These are phyloP conservation scores for Trissolcus brochymenae DNA, from an alignment of 2,888 invertebrate species.

Conservation along the genomic window DNA sequence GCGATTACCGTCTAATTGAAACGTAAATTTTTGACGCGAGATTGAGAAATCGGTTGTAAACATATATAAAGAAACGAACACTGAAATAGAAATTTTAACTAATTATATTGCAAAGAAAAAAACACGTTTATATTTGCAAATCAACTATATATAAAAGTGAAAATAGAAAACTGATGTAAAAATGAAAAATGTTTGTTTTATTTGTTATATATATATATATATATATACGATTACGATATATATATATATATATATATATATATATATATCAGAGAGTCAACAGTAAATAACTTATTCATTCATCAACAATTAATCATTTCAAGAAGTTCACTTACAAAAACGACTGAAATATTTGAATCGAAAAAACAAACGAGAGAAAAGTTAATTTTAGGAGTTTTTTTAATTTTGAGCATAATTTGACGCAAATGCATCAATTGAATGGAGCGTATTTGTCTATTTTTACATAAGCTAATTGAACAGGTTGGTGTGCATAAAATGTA, in stretches of 20 bases:
- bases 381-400: background rate
- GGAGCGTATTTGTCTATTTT: conserved; percentile 19
- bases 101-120: background rate
- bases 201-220: no score
- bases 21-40: conserved; percentile 39
- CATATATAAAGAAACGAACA: background rate
- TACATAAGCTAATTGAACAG: conserved; percentile 68
- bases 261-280: no score
- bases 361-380: background rate
- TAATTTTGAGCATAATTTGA: background rate
- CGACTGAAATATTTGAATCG: no score
- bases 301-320: no score
- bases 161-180: no score
- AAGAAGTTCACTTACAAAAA: no score
- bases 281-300: no score
- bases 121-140: background rate
- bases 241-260: no score
- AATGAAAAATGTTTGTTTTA: no score
- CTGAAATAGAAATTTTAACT: background rate
- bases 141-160: no score
- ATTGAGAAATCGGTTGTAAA: conserved; percentile 12
- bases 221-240: no score
- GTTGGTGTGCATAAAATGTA: conserved; percentile 50
- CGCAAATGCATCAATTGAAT: background rate
- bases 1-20: conserved; percentile 47